Percentiles rank a stretch among this genome's conserved stretches.
Evolutionary conservation across 2,113 vertebrate genomes (phyloP).

Genomic region (Gasterosteus nipponicus): DNA sequence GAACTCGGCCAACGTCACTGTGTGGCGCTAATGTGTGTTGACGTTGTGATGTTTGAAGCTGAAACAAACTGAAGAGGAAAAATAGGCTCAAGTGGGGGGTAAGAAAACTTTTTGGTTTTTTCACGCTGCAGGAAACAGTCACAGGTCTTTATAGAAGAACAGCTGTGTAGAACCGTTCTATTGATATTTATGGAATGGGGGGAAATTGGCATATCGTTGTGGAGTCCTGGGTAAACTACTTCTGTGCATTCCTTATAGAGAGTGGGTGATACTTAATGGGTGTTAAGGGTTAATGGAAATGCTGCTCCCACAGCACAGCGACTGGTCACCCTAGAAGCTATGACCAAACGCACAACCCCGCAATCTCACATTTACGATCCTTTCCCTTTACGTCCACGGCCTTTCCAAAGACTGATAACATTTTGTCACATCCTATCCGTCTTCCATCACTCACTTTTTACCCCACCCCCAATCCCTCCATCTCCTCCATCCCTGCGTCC

Average conservation of each 20-base stretch:
- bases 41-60: no score
- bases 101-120: no score
- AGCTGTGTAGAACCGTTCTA: no score
- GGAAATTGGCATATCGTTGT: no score
- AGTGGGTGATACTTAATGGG: not conserved
- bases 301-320: not conserved
- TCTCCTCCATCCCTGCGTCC: slow-evolving; percentile 13
- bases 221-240: not conserved
- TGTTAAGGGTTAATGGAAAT: not conserved
- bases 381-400: slow-evolving; percentile 32
- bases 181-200: no score
- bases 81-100: no score
- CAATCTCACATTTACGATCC: slow-evolving; percentile 42
- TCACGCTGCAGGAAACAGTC: no score
- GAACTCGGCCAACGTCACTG: no score
- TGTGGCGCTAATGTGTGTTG: no score
- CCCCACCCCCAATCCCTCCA: slow-evolving; percentile 20
- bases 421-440: slow-evolving; percentile 51
- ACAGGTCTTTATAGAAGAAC: no score
- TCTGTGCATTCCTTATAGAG: not conserved
- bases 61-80: no score
- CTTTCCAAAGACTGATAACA: slow-evolving; percentile 55
- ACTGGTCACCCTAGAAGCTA: slow-evolving; percentile 7
- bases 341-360: not conserved
- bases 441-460: slow-evolving; percentile 63